These are phyloP conservation scores for Halictus rubicundus DNA, from an alignment of 1,140 invertebrate species.

Conservation along the genomic window DNA sequence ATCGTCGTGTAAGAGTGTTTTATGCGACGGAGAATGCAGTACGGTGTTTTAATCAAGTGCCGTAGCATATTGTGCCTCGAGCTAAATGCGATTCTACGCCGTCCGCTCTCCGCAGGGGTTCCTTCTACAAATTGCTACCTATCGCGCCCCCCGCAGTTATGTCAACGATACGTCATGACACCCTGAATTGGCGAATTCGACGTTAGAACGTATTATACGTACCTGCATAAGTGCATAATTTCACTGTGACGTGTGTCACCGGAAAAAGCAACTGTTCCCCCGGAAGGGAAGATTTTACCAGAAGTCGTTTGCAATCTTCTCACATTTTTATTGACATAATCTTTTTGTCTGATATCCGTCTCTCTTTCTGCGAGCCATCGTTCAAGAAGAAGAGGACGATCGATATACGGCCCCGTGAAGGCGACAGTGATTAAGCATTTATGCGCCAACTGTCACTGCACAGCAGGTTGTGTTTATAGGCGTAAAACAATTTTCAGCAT, in stretches of 20 bases:
- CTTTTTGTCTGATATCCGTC: no score
- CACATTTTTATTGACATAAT: not conserved
- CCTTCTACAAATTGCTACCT: slow-evolving; percentile 74
- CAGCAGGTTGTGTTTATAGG: slow-evolving; percentile 77
- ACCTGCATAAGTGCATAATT: slow-evolving; percentile 28
- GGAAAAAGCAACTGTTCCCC: not conserved
- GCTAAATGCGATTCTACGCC: slow-evolving; percentile 64
- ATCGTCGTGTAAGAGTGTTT: slow-evolving; percentile 59
- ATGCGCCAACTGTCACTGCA: slow-evolving; percentile 75
- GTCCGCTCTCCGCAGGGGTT: slow-evolving; percentile 66
- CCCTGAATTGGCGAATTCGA: slow-evolving; percentile 58
- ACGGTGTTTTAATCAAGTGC: slow-evolving; percentile 75
- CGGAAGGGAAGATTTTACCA: not conserved
- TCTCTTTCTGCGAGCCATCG: no score
- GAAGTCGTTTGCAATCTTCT: not conserved
- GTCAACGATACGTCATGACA: slow-evolving; percentile 70
- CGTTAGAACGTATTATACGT: slow-evolving; percentile 55
- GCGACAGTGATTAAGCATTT: slow-evolving; percentile 70
- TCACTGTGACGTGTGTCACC: no score
- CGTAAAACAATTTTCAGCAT: slow-evolving; percentile 80
- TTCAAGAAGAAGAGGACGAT: no score
- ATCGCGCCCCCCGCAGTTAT: slow-evolving; percentile 60
- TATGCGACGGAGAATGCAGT: slow-evolving; percentile 59
- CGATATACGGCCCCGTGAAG: slow-evolving; percentile 14
- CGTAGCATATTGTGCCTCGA: slow-evolving; percentile 73